Conservation (phyloP, 2,797 vertebrate species). For the Chloroceryle inda region DNA sequence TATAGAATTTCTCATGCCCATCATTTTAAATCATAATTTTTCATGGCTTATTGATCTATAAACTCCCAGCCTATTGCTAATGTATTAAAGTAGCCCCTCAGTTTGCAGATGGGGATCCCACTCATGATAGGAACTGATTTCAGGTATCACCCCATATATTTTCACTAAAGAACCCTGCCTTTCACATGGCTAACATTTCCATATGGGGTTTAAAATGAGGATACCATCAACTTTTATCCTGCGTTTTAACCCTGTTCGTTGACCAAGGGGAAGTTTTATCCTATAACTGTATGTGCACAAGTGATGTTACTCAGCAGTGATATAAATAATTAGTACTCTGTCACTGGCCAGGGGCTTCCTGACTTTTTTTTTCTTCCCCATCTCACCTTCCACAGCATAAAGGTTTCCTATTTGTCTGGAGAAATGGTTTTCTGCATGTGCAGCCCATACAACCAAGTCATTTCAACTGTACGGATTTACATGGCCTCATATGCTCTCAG, state of each 20-base stretch:
- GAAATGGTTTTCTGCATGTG: not conserved
- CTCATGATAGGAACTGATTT: not conserved
- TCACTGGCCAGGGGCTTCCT: not conserved
- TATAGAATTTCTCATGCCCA: not conserved
- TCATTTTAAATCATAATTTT: not conserved
- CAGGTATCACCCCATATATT: not conserved
- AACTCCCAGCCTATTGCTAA: not conserved
- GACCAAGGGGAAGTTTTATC: not conserved
- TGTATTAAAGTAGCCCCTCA: not conserved
- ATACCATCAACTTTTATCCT: not conserved
- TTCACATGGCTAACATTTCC: not conserved
- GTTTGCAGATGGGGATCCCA: not conserved
- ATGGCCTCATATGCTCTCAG: not conserved
- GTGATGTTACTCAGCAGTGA: not conserved
- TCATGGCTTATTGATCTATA: not conserved
- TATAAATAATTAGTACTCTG: not conserved
- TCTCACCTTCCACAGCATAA: not conserved
- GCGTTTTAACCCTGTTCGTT: not conserved
- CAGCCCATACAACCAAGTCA: not conserved
- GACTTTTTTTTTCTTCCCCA: fast-evolving
- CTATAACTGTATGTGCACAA: not conserved
- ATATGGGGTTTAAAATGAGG: not conserved
- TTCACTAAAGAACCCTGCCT: not conserved
- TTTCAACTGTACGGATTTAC: not conserved
- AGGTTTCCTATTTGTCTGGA: not conserved